Evolutionary conservation across 2,888 invertebrate genomes (phyloP).

Genomic region (Chelonus formosanus): DNA sequence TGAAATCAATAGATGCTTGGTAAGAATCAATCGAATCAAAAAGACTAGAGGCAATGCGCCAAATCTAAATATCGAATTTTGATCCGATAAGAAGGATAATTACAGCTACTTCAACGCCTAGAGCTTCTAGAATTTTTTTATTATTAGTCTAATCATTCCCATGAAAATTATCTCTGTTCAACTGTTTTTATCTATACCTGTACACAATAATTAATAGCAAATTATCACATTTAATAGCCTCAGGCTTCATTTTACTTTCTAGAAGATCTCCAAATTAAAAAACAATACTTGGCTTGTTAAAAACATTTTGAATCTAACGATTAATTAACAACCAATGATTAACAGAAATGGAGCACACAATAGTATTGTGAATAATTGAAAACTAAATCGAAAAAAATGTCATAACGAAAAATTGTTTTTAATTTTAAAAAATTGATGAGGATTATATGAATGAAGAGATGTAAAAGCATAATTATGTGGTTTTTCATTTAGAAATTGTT

Average conservation of each 20-base stretch:
- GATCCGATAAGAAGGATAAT: conserved; percentile 37
- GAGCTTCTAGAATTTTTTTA: conserved; percentile 7
- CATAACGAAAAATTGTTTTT: too few relatives aligned
- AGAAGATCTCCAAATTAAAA: not conserved
- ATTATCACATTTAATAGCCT: conserved; percentile 3
- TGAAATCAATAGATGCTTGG: conserved; percentile 8
- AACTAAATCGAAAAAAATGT: too few relatives aligned
- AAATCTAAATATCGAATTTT: conserved; percentile 41
- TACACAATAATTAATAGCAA: conserved; percentile 3
- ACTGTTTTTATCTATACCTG: not conserved
- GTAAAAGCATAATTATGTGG: not conserved
- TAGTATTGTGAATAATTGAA: too few relatives aligned
- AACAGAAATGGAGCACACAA: too few relatives aligned
- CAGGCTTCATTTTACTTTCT: not conserved
- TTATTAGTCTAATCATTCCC: conserved; percentile 4
- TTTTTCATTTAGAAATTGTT: not conserved
- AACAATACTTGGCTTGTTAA: too few relatives aligned
- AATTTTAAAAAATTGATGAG: not conserved
- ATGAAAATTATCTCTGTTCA: not conserved
- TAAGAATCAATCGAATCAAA: conserved; percentile 22
- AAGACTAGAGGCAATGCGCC: conserved; percentile 25
- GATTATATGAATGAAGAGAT: not conserved
- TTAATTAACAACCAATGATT: too few relatives aligned
- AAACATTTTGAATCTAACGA: too few relatives aligned
- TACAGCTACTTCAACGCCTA: conserved; percentile 24